Conservation (phyloP, 1,140 invertebrate genomes). For the Oedothorax gibbosus region DNA sequence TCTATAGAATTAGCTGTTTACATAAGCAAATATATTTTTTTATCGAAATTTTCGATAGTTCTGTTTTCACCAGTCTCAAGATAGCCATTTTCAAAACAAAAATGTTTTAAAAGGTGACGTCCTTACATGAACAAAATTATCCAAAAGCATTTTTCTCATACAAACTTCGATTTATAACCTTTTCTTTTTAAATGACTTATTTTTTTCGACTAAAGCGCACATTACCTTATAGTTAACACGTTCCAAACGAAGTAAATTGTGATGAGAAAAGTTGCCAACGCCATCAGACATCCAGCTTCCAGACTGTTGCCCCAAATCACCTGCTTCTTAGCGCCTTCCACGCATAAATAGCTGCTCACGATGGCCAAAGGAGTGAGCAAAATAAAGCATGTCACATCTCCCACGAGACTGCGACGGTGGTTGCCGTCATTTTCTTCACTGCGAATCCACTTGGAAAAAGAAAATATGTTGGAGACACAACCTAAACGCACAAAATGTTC, state of each 20-base stretch:
- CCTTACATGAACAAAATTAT: too few species aligned
- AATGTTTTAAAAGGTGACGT: too few species aligned
- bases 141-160: too few species aligned
- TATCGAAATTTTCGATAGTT: too few species aligned
- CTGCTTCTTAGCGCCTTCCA: slow-evolving; percentile 67
- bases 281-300: slow-evolving; percentile 58
- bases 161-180: too few species aligned
- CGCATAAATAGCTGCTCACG: slow-evolving; percentile 72
- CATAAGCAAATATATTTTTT: too few species aligned
- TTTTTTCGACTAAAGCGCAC: too few species aligned
- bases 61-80: too few species aligned
- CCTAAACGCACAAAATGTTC: too few species aligned
- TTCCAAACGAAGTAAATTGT: slow-evolving; percentile 51
- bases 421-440: slow-evolving; percentile 65
- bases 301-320: slow-evolving; percentile 35
- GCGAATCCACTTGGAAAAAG: slow-evolving; percentile 69
- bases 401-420: slow-evolving; percentile 68
- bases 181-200: too few species aligned
- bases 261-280: slow-evolving; percentile 46
- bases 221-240: slow-evolving; percentile 50
- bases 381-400: slow-evolving; percentile 71
- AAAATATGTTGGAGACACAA: neutral
- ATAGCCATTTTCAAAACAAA: too few species aligned
- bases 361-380: slow-evolving; percentile 72
- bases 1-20: too few species aligned